phyloP scores from a whole-genome alignment of 2,888 invertebrate species.

The Drosophila colorata region DNA sequence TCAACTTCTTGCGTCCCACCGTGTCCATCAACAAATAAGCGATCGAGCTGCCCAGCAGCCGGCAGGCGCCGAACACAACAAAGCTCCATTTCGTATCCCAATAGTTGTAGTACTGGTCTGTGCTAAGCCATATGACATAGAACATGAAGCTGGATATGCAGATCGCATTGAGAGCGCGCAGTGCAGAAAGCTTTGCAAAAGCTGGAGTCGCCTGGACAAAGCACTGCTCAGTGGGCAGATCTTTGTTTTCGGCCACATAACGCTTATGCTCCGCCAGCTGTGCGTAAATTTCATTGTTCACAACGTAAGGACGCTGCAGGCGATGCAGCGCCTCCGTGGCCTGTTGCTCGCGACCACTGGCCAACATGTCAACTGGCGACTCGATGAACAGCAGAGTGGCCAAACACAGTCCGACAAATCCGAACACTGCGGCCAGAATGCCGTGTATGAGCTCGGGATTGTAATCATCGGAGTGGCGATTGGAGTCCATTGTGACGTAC shows the following conservation, averaged over 20 bases:
- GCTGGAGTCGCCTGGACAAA: constrained; percentile 47
- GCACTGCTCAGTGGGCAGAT: constrained; percentile 28
- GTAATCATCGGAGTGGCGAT: not conserved
- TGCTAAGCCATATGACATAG: not conserved
- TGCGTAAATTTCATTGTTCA: constrained; percentile 51
- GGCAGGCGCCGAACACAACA: constrained; percentile 46
- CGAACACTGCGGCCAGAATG: constrained; percentile 45
- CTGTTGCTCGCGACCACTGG: constrained; percentile 45
- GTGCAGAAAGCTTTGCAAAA: constrained; percentile 57
- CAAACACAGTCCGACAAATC: constrained; percentile 45
- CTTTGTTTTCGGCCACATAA: constrained; percentile 57
- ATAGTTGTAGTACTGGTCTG: not conserved
- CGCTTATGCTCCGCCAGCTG: constrained; percentile 66
- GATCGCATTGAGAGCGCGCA: constrained; percentile 64
- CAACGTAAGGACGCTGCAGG: constrained; percentile 50
- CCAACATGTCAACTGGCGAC: constrained; percentile 66
- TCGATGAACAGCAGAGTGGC: constrained; percentile 58
- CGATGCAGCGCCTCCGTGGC: constrained; percentile 65
- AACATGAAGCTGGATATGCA: constrained; percentile 47
- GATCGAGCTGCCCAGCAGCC: constrained; percentile 53
- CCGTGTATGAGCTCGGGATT: constrained; percentile 53
- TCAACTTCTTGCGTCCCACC: constrained; percentile 60
- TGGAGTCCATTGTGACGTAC: not conserved
- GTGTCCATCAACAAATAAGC: constrained; percentile 53
- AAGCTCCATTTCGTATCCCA: constrained; percentile 15